Percentiles rank a stretch among this genome's conserved stretches.
These are phyloP conservation scores for Parazoanthus atlanticus DNA, from an alignment of 92 coral and sea anemone genomes.

Conservation along the genomic window DNA sequence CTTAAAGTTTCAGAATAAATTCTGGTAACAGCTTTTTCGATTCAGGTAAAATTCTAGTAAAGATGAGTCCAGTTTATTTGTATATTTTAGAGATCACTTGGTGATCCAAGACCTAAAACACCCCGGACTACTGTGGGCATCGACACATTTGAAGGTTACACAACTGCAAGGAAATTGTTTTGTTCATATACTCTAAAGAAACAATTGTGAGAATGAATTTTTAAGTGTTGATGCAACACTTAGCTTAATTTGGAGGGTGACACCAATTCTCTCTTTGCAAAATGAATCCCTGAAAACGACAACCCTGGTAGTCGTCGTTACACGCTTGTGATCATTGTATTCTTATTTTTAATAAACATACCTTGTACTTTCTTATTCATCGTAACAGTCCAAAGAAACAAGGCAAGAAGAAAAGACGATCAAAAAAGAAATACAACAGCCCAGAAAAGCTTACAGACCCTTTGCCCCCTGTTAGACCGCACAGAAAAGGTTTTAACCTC, in stretches of 20 bases:
- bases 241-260: not conserved
- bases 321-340: not conserved
- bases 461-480: slow-evolving; percentile 18
- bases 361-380: not conserved
- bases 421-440: not conserved
- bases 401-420: slow-evolving; percentile 22
- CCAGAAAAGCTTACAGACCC: not conserved
- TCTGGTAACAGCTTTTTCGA: too few relatives aligned
- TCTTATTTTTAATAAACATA: not conserved
- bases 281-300: not conserved
- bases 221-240: too few relatives aligned
- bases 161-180: too few relatives aligned
- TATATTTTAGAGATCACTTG: too few relatives aligned
- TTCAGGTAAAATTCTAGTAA: too few relatives aligned
- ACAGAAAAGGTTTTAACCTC: slow-evolving; percentile 13
- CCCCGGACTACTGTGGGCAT: too few relatives aligned
- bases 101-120: too few relatives aligned
- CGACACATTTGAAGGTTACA: too few relatives aligned
- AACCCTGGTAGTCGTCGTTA: not conserved
- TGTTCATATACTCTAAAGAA: too few relatives aligned
- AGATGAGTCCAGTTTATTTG: too few relatives aligned
- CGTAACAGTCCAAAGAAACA: slow-evolving; percentile 21
- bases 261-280: not conserved
- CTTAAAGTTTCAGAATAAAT: too few relatives aligned
- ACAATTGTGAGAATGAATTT: too few relatives aligned